A percentile compares a stretch with the other conserved stretches of the same genome.
These are phyloP conservation scores for Hemiprocne comata DNA, from an alignment of 2,113 vertebrate species.

Conservation along the genomic window DNA sequence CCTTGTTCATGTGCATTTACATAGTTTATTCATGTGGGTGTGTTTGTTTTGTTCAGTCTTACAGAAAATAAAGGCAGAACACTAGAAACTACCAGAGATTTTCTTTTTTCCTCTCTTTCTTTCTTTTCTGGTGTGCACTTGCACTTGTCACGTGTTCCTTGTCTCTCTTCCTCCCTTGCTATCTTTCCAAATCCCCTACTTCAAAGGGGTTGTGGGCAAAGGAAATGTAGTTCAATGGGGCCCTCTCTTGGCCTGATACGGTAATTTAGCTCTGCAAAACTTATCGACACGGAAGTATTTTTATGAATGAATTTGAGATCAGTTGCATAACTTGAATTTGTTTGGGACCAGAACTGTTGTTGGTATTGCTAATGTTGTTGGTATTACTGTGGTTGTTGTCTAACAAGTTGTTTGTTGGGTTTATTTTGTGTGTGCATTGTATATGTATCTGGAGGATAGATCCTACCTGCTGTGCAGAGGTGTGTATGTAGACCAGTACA, in stretches of 20 bases:
- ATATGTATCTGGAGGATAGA: background rate
- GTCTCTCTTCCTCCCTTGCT: background rate
- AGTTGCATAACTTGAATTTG: background rate
- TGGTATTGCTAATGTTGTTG: background rate
- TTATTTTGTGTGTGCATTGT: background rate
- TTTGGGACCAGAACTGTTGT: background rate
- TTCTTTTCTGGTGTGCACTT: background rate
- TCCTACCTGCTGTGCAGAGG: background rate
- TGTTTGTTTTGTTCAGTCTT: background rate
- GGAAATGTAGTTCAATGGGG: slow-evolving; percentile 38
- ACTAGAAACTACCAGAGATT: background rate
- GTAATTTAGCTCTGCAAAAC: background rate
- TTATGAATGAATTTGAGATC: slow-evolving; percentile 38
- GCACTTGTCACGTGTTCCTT: background rate
- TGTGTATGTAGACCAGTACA: background rate
- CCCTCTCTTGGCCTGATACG: slow-evolving; percentile 65
- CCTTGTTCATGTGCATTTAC: background rate
- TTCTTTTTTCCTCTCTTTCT: background rate
- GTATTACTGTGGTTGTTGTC: background rate
- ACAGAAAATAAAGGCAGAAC: background rate
- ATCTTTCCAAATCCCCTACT: background rate
- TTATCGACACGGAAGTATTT: background rate
- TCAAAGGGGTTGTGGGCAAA: background rate
- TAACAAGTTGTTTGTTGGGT: background rate
- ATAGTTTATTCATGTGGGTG: background rate